Evolutionary conservation across 1,140 invertebrate species (phyloP).

Genomic region (Orius laevigatus): DNA sequence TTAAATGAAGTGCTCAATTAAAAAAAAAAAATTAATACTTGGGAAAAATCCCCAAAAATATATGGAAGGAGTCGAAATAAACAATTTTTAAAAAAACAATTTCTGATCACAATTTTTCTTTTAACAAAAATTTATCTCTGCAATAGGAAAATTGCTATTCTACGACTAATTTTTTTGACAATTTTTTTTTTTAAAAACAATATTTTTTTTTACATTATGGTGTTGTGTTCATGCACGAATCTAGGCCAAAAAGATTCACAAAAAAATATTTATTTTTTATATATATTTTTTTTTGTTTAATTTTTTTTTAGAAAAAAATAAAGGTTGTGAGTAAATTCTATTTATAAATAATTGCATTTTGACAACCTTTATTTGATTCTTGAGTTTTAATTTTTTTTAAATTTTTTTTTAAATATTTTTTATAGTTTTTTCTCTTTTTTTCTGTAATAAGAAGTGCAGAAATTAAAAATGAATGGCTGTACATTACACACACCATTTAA

Average conservation of each 20-base stretch:
- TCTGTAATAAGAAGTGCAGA: background rate
- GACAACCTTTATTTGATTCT: background rate
- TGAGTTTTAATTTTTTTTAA: background rate
- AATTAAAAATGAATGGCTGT: background rate
- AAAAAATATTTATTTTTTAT: background rate
- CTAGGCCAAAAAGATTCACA: background rate
- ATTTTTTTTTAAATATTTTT: background rate
- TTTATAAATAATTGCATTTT: background rate
- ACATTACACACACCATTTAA: background rate
- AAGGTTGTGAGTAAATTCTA: background rate
- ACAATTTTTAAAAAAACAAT: too few species aligned
- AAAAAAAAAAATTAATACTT: too few species aligned
- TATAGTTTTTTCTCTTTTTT: background rate
- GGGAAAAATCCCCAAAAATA: too few species aligned
- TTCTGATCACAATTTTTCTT: too few species aligned
- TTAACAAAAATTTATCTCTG: constrained; percentile 3
- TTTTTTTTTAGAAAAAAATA: background rate
- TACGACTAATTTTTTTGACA: background rate
- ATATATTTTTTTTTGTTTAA: background rate
- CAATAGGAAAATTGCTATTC: constrained; percentile 6
- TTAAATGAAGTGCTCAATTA: too few species aligned
- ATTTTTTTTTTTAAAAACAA: constrained; percentile 3
- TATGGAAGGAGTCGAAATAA: too few species aligned
- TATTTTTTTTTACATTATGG: background rate
- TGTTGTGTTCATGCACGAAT: background rate